Conservation (phyloP, 2,797 vertebrate genomes). For the Dendrocincla tyrannina region DNA sequence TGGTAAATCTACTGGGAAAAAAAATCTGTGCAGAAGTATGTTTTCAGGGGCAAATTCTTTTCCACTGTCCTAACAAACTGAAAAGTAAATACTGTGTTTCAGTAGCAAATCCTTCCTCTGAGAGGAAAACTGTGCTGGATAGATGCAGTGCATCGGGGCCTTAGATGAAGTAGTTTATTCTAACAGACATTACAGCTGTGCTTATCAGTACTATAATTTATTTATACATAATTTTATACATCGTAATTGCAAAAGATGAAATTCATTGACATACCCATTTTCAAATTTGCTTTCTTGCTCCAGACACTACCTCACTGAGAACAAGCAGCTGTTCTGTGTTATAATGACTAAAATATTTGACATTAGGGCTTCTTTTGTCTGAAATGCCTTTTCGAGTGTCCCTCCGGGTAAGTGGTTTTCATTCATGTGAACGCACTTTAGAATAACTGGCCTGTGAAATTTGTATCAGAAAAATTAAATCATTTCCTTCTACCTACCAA, state of each 20-base stretch:
- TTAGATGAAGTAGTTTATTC: not conserved
- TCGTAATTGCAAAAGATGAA: not conserved
- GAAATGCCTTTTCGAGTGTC: conserved; percentile 47
- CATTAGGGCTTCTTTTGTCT: conserved; percentile 64
- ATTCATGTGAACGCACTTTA: conserved; percentile 61
- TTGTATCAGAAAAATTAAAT: conserved; percentile 59
- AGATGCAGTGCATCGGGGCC: not conserved
- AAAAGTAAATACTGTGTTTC: not conserved
- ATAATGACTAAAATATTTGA: conserved; percentile 74
- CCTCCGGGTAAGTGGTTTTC: conserved; percentile 62
- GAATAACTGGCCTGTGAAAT: conserved; percentile 54
- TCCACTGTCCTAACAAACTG: not conserved
- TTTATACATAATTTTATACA: not conserved
- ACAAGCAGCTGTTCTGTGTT: conserved; percentile 57
- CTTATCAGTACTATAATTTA: not conserved
- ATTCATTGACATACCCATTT: not conserved
- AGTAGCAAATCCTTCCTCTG: not conserved
- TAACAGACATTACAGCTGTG: not conserved
- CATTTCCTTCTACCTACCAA: conserved; percentile 46
- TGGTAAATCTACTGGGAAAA: not conserved
- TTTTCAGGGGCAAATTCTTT: not conserved
- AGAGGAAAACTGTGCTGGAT: not conserved
- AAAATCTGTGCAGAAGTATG: not conserved
- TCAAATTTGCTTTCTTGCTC: conserved; percentile 49
- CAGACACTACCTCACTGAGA: conserved; percentile 64